Percentiles rank a stretch among this genome's conserved stretches.
These are phyloP conservation scores for Diarsia rubi DNA, from an alignment of 2,888 invertebrate species.

Conservation along the genomic window DNA sequence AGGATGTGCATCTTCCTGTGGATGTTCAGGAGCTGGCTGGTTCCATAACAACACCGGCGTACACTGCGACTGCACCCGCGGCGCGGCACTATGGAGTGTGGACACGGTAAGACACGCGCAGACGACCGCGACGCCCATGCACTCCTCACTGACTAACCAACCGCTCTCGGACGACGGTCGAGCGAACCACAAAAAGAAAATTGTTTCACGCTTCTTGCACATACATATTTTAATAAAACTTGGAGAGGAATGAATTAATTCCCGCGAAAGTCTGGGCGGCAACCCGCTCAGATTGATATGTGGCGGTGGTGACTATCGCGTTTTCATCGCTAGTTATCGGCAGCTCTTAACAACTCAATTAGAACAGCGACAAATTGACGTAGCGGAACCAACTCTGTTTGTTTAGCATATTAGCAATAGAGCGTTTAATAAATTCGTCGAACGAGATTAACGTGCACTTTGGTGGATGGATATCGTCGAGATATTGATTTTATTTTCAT, in stretches of 20 bases:
- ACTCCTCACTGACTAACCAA: constrained; percentile 84
- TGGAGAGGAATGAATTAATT: constrained; percentile 86
- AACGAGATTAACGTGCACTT: constrained; percentile 28
- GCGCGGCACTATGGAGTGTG: constrained; percentile 46
- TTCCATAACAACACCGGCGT: constrained; percentile 76
- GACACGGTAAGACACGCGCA: constrained; percentile 61
- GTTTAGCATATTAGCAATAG: constrained; percentile 48
- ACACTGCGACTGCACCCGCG: constrained; percentile 64
- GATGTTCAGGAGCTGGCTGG: constrained; percentile 72
- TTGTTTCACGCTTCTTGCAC: constrained; percentile 89
- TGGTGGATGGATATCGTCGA: background rate
- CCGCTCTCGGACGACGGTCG: constrained; percentile 75
- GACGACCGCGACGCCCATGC: constrained; percentile 81
- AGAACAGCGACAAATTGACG: constrained; percentile 72
- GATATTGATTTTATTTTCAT: constrained; percentile 21
- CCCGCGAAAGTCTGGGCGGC: constrained; percentile 87
- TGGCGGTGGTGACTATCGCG: constrained; percentile 80
- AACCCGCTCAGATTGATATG: constrained; percentile 78
- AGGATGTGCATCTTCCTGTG: constrained; percentile 87
- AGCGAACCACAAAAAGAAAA: constrained; percentile 87
- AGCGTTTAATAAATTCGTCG: constrained; percentile 37
- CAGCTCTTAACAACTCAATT: constrained; percentile 80
- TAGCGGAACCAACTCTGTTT: constrained; percentile 69
- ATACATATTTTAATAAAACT: constrained; percentile 87
- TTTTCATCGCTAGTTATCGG: constrained; percentile 84